Base-by-base conservation (phyloP, 2,113 vertebrate species). In the Toxostoma redivivum region DNA sequence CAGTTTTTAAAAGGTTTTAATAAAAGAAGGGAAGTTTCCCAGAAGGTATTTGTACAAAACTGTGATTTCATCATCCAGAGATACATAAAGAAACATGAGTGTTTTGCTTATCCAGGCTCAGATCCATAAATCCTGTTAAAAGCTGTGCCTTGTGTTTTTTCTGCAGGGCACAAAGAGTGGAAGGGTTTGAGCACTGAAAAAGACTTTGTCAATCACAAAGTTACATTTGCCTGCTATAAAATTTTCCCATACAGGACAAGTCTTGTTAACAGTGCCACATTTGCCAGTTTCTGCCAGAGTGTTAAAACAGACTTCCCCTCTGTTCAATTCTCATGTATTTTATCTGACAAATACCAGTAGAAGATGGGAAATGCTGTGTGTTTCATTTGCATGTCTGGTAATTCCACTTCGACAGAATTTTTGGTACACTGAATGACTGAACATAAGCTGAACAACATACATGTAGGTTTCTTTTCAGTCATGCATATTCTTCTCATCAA, bases 341-440 rank as follows among this genome's bases (percentile, higher is more conserved):
- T 92, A 21, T 88, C 61, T 92, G 91, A 33, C 71, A 86, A 81
- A 66, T 77, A 60, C 31, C 60, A 80, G 54, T 54, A 93, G 45
- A 58, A 38, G 45, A n/a, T 83, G 58, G 72, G 42, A 85, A 81
- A 88, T 67, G 21, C 38, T 86, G 10, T 77, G 18, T 88, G 48
- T 80, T 90, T 74, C 40, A 71, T 95, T 96, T 92, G 62, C 91
- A 90, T 92, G 44, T 76, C 61, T 96, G 62, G 83, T 93, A 97
- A 81, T 87, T 92, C 53, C 83, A 85, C 53, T 58, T 91, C 0
- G 9, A 42, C 60, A 69, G 78, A 95, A 76, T 64, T 79, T 84
- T 81, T 93, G 51, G 28, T 96, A 61, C 37, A 38, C 20, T 65
- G 45, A 83, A 56, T 89, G 47, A 92, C 62, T 94, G 71, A 85